phyloP scores from a whole-genome alignment of 2,797 vertebrate genomes.

The Chaenodraco wilsoni region DNA sequence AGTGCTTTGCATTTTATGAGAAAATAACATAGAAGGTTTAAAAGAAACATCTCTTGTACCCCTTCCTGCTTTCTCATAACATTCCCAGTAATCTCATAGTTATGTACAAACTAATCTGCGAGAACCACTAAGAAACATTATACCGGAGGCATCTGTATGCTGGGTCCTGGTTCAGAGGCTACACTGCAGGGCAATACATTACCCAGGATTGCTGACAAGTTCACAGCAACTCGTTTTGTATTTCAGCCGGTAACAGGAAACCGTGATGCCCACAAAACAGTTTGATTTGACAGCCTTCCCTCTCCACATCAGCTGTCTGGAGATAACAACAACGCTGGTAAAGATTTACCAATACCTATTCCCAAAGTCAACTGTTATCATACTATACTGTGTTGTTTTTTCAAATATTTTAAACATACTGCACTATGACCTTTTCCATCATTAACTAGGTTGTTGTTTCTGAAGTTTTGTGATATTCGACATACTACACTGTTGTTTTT shows the following conservation, averaged over 20 bases:
- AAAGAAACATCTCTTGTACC: conserved; percentile 12
- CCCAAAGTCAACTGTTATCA: conserved; percentile 5
- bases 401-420: too few species aligned
- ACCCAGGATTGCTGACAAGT: conserved; percentile 46
- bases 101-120: conserved; percentile 56
- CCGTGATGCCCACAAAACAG: conserved; percentile 41
- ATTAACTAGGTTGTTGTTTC: too few species aligned
- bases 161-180: conserved; percentile 12
- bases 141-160: conserved; percentile 36
- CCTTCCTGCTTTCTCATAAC: conserved; percentile 3
- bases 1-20: neutral
- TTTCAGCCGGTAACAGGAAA: conserved; percentile 52
- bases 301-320: conserved; percentile 39
- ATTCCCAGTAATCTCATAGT: conserved; percentile 15
- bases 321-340: conserved; percentile 9
- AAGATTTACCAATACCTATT: conserved; percentile 7
- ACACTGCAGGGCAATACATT: conserved; percentile 35
- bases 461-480: too few species aligned
- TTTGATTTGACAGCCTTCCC: conserved; percentile 36
- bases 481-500: too few species aligned
- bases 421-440: too few species aligned
- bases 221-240: conserved; percentile 17
- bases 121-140: conserved; percentile 55
- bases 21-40: conserved; percentile 13
- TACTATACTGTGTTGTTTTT: neutral